Evolutionary conservation across 2,797 vertebrate genomes (phyloP).

Genomic region (Thalassophryne amazonica): DNA sequence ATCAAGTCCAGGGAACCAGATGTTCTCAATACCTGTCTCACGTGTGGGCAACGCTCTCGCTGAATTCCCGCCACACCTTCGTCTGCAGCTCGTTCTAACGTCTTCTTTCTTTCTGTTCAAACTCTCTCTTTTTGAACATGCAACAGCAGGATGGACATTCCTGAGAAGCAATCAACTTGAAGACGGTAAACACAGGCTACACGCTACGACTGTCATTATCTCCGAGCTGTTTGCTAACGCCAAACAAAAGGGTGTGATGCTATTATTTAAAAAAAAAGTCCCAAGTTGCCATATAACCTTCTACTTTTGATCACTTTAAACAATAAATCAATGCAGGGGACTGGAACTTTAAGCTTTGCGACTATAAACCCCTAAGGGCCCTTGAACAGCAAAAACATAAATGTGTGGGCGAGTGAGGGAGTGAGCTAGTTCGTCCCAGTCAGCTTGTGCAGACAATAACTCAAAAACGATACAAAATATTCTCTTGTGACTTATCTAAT

Average conservation of each 20-base stretch:
- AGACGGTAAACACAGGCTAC: constrained; percentile 13
- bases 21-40: constrained; percentile 27
- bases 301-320: no score
- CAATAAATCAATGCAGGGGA: background rate
- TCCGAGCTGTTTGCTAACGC: constrained; percentile 14
- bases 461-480: no score
- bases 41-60: constrained; percentile 11
- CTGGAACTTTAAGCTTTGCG: background rate
- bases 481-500: no score
- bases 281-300: no score
- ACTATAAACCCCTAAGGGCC: no score
- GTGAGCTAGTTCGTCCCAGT: no score
- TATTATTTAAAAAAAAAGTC: no score
- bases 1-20: constrained; percentile 27
- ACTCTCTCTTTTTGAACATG: constrained; percentile 35
- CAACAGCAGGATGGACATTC: constrained; percentile 62
- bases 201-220: constrained; percentile 28
- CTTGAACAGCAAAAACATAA: background rate
- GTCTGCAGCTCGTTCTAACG: constrained; percentile 25
- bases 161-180: constrained; percentile 20
- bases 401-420: no score
- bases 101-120: background rate
- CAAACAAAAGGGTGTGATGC: no score
- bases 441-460: no score
- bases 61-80: constrained; percentile 40